Base-by-base conservation (phyloP, 2,113 vertebrate genomes). In the Entelurus aequoreus region DNA sequence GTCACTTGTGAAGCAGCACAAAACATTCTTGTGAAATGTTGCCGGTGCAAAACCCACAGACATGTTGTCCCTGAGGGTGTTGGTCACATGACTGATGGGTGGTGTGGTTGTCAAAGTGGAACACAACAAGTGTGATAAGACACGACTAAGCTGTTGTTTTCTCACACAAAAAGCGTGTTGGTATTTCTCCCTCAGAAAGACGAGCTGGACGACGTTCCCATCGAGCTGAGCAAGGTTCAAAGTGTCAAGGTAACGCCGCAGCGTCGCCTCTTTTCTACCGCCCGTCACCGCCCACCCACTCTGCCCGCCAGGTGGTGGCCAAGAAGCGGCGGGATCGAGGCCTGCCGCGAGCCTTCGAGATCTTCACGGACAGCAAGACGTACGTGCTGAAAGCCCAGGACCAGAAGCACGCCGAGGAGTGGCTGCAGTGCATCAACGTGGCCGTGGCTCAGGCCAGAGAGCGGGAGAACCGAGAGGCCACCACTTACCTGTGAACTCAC, bases 201-300 rank as follows among this genome's bases (percentile, higher is more conserved):
- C 0, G 96, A 95, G 72, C 87, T 93, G 2, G 94, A 97, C 0
- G 94, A 94, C 62, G 85, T 92, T 49, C 93, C 94, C 1, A 93
- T 98, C 6, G 95, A 97, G 87, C 93, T 98, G 70, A 97, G 94
- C 90, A 96, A 96, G 78, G 94, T 99, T 50, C 97, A 98, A 84
- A 98, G 97, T 0, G 96, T 98, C 53, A 96, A 93, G 65, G 87
- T 89, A 72, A 46, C 59, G 28, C 15, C 5, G 36, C 42, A 15
- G 13, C 5, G 10, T 5, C 1, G 7, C 35, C 6, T 62, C 48
- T 8, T 13, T n/a, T 48, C 8, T 15, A 19, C 5, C 1, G 9
- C 48, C 15, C 10, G 11, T 50, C 14, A 6, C 11, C 15, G 6
- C 14, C 8, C 6, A 15, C 42, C 1, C 5, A 19, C 8, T 60